Conservation (phyloP, 2,797 vertebrate genomes). For the Coendou prehensilis region DNA sequence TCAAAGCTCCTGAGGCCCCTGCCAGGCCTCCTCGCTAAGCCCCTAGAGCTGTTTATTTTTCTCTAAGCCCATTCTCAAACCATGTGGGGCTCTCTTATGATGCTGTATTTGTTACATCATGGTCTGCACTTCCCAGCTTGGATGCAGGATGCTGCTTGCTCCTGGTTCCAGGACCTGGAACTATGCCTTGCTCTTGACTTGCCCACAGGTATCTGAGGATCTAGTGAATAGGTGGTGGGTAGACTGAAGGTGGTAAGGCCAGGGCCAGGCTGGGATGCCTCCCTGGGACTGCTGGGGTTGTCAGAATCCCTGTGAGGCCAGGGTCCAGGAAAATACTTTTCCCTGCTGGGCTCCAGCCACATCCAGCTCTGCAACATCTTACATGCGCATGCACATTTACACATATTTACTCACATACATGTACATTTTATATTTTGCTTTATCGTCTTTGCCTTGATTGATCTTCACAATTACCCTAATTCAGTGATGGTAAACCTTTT, state of each 20-base stretch:
- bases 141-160: neutral
- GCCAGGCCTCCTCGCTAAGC: fast-evolving
- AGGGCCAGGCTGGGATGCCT: neutral
- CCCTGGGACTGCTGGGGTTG: neutral
- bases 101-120: fast-evolving
- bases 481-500: neutral
- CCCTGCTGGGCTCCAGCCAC: neutral
- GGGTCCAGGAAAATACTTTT: neutral
- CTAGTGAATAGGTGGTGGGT: neutral
- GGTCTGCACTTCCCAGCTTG: neutral
- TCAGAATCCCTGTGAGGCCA: neutral
- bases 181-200: neutral
- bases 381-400: neutral
- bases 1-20: neutral
- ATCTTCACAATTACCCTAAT: neutral
- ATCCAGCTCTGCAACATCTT: neutral
- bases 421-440: neutral
- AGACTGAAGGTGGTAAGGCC: neutral
- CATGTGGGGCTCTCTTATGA: neutral
- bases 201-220: neutral
- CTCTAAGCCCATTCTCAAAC: neutral
- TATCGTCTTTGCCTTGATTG: neutral
- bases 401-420: neutral
- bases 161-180: neutral
- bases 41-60: neutral